phyloP scores from a whole-genome alignment of 2,888 invertebrate genomes.

The Nomada ruficornis region DNA sequence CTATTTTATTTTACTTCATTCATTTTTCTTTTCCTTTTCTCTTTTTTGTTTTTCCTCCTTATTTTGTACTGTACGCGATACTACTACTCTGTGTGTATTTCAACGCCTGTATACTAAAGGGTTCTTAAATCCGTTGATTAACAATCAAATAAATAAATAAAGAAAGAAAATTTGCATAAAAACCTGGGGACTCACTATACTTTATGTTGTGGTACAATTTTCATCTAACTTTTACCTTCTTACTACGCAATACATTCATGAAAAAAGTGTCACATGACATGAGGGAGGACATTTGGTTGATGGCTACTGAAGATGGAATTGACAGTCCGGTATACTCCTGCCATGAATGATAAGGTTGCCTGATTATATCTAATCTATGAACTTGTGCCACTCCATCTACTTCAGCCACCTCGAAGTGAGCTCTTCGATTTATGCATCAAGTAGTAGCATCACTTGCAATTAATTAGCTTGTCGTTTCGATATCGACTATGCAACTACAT shows the following conservation, averaged over 20 bases:
- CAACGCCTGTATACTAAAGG: no score
- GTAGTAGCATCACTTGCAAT: conserved; percentile 63
- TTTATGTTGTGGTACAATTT: no score
- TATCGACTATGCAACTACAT: conserved; percentile 40
- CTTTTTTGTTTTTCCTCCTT: no score
- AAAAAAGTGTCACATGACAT: conserved; percentile 46
- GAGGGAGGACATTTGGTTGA: conserved; percentile 36
- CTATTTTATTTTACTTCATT: no score
- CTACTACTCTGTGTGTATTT: no score
- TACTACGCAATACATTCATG: not conserved
- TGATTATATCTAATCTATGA: conserved; percentile 34
- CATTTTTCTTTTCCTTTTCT: no score
- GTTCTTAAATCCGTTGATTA: no score
- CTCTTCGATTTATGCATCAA: conserved; percentile 53
- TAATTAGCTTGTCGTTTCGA: conserved; percentile 63
- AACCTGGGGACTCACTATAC: no score
- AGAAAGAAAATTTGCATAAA: no score
- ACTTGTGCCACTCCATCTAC: conserved; percentile 51
- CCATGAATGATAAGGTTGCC: conserved; percentile 57
- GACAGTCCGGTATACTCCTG: conserved; percentile 39
- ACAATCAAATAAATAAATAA: no score
- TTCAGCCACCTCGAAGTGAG: conserved; percentile 39
- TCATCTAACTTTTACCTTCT: no score
- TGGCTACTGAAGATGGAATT: conserved; percentile 59
- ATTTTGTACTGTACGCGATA: no score